phyloP scores from a whole-genome alignment of 2,113 vertebrate species.

The Illadopsis cleaveri region DNA sequence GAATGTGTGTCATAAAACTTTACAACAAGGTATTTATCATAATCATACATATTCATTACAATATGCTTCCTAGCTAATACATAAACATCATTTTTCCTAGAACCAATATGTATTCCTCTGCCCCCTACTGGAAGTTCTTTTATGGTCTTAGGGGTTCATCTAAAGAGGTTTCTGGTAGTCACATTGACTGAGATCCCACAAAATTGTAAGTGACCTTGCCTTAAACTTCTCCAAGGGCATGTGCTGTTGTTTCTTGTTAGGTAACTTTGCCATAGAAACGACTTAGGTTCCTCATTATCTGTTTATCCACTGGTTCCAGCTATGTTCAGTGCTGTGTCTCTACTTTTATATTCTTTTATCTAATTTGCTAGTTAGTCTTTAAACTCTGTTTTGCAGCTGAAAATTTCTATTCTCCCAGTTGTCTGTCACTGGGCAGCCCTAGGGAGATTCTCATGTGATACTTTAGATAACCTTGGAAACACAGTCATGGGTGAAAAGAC shows the following conservation, averaged over 20 bases:
- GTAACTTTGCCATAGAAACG: not conserved
- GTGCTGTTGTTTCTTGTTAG: not conserved
- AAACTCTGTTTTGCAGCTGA: not conserved
- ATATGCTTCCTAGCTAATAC: not conserved
- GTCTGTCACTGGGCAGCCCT: not conserved
- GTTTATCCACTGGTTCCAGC: not conserved
- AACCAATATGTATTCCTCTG: not conserved
- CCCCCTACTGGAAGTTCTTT: not conserved
- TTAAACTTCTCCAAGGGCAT: not conserved
- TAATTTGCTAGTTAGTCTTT: not conserved
- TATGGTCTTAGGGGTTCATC: not conserved
- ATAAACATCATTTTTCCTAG: not conserved
- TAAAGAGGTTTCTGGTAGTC: not conserved
- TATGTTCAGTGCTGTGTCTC: not conserved
- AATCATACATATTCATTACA: not conserved
- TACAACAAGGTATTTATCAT: not conserved
- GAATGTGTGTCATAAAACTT: not conserved
- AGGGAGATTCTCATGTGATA: not conserved
- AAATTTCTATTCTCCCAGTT: not conserved
- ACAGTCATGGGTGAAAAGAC: fast-evolving
- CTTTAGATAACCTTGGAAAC: not conserved
- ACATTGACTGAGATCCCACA: not conserved
- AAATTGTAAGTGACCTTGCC: not conserved
- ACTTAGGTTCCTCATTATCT: not conserved
- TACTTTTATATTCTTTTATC: not conserved